Percentiles rank a stretch among this genome's conserved stretches.
These are phyloP conservation scores for Nasonia vitripennis DNA, from an alignment of 1,140 invertebrate genomes.

Conservation along the genomic window DNA sequence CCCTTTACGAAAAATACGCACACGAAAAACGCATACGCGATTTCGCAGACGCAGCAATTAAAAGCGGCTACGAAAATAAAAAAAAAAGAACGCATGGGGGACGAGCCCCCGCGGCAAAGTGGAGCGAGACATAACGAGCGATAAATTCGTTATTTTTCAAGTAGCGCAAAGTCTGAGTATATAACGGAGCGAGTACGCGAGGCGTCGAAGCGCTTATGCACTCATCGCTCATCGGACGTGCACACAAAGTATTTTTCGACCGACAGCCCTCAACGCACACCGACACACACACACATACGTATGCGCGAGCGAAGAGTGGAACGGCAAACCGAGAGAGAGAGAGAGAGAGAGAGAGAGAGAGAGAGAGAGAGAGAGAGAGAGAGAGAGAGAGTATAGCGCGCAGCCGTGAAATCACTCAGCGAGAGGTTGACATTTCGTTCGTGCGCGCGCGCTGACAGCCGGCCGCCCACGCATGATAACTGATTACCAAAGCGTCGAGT, in stretches of 20 bases:
- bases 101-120: neutral
- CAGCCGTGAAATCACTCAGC: constrained; percentile 38
- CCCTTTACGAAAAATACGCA: too few relatives aligned
- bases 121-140: constrained; percentile 30
- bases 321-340: constrained; percentile 25
- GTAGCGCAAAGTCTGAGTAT: constrained; percentile 13
- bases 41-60: neutral
- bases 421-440: constrained; percentile 36
- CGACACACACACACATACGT: neutral
- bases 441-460: constrained; percentile 26
- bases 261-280: neutral
- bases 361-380: constrained; percentile 19
- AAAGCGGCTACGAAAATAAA: neutral
- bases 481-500: constrained; percentile 42
- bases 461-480: constrained; percentile 44
- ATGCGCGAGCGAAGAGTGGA: neutral
- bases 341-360: neutral
- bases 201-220: neutral
- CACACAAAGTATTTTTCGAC: constrained; percentile 33
- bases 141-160: constrained; percentile 42
- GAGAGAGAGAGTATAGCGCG: neutral
- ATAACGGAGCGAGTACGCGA: neutral
- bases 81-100: neutral
- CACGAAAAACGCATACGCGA: neutral
- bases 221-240: neutral